Evolutionary conservation across 2,888 invertebrate species (phyloP).

Genomic region (Noctuana brunneofusca): DNA sequence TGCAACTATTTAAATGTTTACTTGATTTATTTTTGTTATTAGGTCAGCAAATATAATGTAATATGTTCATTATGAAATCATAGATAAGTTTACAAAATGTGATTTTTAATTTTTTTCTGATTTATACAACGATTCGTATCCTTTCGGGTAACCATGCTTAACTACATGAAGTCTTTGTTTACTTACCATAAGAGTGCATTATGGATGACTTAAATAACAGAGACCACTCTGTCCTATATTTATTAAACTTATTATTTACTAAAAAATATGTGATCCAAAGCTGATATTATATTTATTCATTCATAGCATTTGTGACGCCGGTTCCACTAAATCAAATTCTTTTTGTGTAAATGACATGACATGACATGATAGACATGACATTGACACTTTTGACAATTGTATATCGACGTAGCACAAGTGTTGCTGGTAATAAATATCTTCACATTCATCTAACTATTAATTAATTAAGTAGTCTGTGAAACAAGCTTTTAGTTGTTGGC

Average conservation of each 20-base stretch:
- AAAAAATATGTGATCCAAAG: background rate
- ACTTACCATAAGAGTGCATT: slow-evolving; percentile 62
- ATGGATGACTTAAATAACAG: slow-evolving; percentile 42
- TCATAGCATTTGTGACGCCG: background rate
- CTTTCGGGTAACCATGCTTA: slow-evolving; percentile 14
- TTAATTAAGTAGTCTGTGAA: no score
- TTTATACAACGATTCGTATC: background rate
- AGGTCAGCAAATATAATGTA: background rate
- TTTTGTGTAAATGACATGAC: background rate
- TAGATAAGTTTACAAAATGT: background rate
- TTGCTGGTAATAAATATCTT: background rate
- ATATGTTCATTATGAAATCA: background rate
- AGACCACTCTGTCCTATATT: slow-evolving; percentile 24
- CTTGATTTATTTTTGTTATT: background rate
- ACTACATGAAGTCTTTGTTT: slow-evolving; percentile 11
- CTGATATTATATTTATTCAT: background rate
- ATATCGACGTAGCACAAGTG: slow-evolving; percentile 62
- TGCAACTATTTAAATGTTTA: background rate
- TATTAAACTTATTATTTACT: background rate
- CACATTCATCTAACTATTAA: background rate
- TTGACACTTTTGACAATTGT: slow-evolving; percentile 50
- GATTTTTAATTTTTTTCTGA: background rate
- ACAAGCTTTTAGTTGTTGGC: background rate
- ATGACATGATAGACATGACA: background rate
- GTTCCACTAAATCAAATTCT: slow-evolving; percentile 39